Evolutionary conservation across 2,797 vertebrate genomes (phyloP).

Genomic region (Emydoidea blandingii): DNA sequence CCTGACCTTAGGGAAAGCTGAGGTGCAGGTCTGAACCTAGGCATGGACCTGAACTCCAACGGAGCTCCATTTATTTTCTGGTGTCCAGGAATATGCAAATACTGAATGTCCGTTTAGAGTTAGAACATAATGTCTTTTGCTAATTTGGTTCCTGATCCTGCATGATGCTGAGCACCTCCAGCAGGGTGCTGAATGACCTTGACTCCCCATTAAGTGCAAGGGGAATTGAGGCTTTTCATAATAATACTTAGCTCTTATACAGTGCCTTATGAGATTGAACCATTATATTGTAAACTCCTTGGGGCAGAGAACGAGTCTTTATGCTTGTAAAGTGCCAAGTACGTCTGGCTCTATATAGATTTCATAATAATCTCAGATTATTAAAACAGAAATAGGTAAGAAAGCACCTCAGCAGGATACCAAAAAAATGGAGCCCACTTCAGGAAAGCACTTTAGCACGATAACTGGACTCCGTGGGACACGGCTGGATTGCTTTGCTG

Average conservation of each 20-base stretch:
- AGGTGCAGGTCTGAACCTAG: background rate
- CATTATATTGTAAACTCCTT: background rate
- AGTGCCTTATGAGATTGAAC: background rate
- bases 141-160: background rate
- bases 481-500: constrained; percentile 64
- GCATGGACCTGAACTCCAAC: constrained; percentile 28
- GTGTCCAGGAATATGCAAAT: background rate
- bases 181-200: background rate
- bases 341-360: background rate
- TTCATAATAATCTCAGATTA: background rate
- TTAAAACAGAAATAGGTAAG: background rate
- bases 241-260: background rate
- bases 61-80: background rate
- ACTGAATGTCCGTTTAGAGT: background rate
- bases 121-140: background rate
- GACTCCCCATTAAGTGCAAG: background rate
- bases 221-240: background rate
- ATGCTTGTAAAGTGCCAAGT: background rate
- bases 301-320: background rate
- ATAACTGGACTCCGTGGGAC: background rate
- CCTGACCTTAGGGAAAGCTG: background rate
- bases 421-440: background rate
- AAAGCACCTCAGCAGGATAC: background rate
- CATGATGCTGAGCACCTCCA: background rate
- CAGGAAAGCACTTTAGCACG: background rate